phyloP scores from a whole-genome alignment of 2,113 vertebrate genomes.

The Labeo catla region DNA sequence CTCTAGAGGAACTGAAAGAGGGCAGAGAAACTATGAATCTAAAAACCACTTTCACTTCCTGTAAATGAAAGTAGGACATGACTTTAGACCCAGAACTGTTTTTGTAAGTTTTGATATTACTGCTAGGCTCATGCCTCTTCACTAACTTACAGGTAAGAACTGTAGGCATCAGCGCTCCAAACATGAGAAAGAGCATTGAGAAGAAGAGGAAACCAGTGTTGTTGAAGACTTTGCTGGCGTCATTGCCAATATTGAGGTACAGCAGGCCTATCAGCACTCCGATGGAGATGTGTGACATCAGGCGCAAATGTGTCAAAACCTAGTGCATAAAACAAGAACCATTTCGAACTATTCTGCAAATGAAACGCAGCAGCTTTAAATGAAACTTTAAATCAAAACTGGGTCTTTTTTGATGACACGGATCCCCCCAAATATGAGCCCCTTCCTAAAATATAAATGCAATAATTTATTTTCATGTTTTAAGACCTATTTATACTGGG shows the following conservation, averaged over 20 bases:
- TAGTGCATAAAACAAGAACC: constrained; percentile 60
- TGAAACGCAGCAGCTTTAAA: neutral
- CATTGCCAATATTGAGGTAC: constrained; percentile 95
- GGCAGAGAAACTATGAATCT: neutral
- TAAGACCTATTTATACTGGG: neutral
- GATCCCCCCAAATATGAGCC: neutral
- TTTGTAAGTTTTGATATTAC: neutral
- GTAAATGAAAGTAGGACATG: neutral
- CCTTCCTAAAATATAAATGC: neutral
- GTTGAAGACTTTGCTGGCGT: constrained; percentile 97
- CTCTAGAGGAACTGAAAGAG: constrained; percentile 87
- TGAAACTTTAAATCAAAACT: neutral
- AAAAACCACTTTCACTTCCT: constrained; percentile 20
- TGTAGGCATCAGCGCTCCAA: constrained; percentile 95
- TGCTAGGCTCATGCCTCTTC: neutral
- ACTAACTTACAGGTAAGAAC: constrained; percentile 93
- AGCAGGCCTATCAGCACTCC: constrained; percentile 95
- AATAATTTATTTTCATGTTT: neutral
- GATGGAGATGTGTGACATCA: constrained; percentile 91
- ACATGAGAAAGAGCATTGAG: constrained; percentile 99
- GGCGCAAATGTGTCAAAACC: constrained; percentile 94
- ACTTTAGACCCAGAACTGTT: neutral
- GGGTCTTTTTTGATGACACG: too few relatives aligned
- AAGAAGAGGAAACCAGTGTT: constrained; percentile 99
- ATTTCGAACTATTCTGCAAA: neutral